A percentile compares a stretch with the other conserved stretches of the same genome.
phyloP scores from a whole-genome alignment of 2,888 invertebrate species.

The Drosophila buzzatii region DNA sequence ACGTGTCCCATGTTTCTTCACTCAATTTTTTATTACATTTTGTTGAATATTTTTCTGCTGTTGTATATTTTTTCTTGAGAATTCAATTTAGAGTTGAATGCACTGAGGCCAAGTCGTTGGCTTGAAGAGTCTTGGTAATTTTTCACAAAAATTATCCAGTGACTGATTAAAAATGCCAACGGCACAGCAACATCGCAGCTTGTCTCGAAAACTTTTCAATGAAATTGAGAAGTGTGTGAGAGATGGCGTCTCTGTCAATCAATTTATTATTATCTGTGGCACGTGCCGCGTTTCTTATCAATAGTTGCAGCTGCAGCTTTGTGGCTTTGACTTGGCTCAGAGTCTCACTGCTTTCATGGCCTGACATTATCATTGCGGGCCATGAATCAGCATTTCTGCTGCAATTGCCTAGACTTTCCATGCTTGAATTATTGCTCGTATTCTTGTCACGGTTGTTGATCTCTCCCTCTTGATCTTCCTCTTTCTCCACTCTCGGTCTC shows the following conservation, averaged over 20 bases:
- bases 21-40: constrained; percentile 3
- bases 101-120: constrained; percentile 45
- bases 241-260: constrained; percentile 57
- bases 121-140: constrained; percentile 32
- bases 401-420: constrained; percentile 50
- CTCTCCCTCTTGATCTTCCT: constrained; percentile 18
- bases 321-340: not conserved
- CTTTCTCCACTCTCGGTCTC: not conserved
- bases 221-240: constrained; percentile 23
- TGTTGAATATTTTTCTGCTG: not conserved
- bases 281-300: constrained; percentile 57
- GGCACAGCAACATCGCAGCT: not conserved
- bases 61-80: constrained; percentile 27
- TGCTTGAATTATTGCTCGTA: constrained; percentile 38
- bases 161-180: constrained; percentile 45
- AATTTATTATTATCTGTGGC: constrained; percentile 57
- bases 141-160: constrained; percentile 28
- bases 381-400: constrained; percentile 69
- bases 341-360: not conserved
- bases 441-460: constrained; percentile 66
- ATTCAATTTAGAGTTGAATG: constrained; percentile 69
- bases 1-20: constrained; percentile 19
- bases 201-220: constrained; percentile 13
- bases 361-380: constrained; percentile 36
- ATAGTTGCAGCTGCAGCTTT: constrained; percentile 23